Evolutionary conservation across 2,797 vertebrate species (phyloP).

Genomic region (Mallotus villosus): DNA sequence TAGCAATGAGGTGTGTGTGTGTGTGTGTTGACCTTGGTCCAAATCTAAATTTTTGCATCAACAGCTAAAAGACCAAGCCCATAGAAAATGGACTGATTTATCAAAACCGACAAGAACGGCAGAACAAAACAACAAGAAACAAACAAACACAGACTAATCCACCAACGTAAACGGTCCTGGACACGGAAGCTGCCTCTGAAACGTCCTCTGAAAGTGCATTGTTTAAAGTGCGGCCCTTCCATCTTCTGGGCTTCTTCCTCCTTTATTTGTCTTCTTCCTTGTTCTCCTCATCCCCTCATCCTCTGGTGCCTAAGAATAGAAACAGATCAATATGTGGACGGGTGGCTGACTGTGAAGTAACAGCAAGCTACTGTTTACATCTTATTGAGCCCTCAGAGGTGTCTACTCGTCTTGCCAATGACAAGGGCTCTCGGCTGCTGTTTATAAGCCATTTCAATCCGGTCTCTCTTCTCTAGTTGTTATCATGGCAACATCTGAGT

Average conservation of each 20-base stretch:
- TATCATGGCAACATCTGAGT: conserved; percentile 2
- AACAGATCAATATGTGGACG: conserved; percentile 43
- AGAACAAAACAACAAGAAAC: background rate
- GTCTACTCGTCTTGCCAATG: background rate
- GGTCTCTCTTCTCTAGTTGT: background rate
- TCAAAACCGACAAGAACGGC: background rate
- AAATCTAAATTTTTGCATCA: too few relatives aligned
- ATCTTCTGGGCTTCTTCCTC: conserved; percentile 6
- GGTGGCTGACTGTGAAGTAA: conserved; percentile 26
- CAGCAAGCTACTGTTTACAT: conserved; percentile 6
- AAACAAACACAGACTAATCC: background rate
- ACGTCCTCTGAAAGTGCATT: background rate
- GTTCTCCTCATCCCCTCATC: conserved; percentile 24
- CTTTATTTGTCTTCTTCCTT: conserved; percentile 14
- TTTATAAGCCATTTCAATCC: too few relatives aligned
- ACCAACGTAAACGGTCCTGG: background rate
- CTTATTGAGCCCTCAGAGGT: background rate
- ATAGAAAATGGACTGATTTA: background rate
- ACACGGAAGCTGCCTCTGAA: conserved; percentile 2
- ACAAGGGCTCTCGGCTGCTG: background rate
- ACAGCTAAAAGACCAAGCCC: background rate
- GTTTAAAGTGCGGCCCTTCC: conserved; percentile 1
- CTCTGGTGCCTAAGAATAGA: conserved; percentile 39
- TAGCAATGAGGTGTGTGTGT: background rate
- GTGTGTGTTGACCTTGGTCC: background rate